Evolutionary conservation across 92 coral and sea anemone species (phyloP), one percentile per base, ranked within the genome.

Genomic region (Zoanthus sansibaricus): DNA sequence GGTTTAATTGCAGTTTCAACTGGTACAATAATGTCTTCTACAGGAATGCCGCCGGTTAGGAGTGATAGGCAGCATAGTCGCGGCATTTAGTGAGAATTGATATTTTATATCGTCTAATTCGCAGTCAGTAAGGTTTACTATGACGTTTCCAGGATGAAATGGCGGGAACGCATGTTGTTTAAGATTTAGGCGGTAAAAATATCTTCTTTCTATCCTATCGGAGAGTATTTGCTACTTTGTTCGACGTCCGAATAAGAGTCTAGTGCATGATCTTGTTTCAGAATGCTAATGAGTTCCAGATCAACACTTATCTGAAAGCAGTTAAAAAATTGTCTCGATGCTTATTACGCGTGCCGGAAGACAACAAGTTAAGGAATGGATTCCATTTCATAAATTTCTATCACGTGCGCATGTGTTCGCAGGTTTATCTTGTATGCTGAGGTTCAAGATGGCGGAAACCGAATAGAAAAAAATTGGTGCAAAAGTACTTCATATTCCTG

Each of bases 271-370:
- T 18, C 71, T 66, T 66, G 71, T 66, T 66, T 66, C 71, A 66
- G 33, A 66, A 66, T 66, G 71, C 71, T 66, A 31, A 32, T 66
- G 32, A 18, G 37, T 66, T 66, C 31, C 71, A 66, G 71, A 66
- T 66, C 25, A 25, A 25, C 25, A 25, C 25, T 25, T 25, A 25
- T 25, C 25, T 25, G 25, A 25, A 25, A 25, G 25, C 25, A 25
- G 0, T 25, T 25, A 25, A 25, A 25, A 25, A 25, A 25, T 25
- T 25, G 25, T 25, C 25, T 25, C 25, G 25, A 25, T 25, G 25
- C 25, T 25, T 25, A 25, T 25, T 25, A 25, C 25, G 25, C 25
- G 25, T 25, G 25, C 25, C 25, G 25, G 25, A 25, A 25, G 25
- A 25, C 25, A 25, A 25, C 25, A 25, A 25, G 25, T 25, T 25